These are phyloP conservation scores for Falco berigora DNA, from an alignment of 2,797 vertebrate genomes.

Conservation along the genomic window DNA sequence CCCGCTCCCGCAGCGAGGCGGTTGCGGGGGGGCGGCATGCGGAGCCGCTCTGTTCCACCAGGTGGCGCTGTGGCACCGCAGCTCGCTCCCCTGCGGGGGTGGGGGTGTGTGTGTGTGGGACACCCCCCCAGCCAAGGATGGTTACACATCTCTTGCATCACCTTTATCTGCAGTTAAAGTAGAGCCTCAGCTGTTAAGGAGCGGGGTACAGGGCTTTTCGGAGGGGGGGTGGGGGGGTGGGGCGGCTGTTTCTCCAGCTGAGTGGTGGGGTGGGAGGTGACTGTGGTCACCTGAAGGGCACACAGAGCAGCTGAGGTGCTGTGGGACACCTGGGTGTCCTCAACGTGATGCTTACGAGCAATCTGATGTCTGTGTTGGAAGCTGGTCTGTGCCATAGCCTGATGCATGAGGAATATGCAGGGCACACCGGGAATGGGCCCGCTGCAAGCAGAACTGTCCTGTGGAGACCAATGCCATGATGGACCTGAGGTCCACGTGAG, in stretches of 20 bases:
- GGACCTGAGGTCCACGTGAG: neutral
- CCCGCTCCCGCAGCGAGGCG: neutral
- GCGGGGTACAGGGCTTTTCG: accelerated
- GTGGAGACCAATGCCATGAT: neutral
- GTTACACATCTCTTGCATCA: accelerated
- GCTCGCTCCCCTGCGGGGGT: no score
- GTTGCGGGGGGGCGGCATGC: neutral
- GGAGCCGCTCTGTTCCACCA: neutral
- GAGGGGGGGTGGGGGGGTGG: no score
- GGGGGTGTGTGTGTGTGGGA: no score
- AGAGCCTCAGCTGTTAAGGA: accelerated
- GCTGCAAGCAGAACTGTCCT: neutral
- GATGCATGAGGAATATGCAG: neutral
- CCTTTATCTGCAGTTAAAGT: accelerated
- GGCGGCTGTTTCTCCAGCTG: accelerated
- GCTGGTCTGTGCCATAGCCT: no score
- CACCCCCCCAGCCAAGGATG: accelerated
- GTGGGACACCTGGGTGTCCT: neutral
- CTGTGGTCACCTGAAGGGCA: neutral
- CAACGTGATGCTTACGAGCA: neutral
- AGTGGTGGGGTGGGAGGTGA: neutral
- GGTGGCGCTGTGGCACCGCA: neutral
- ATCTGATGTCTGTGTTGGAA: neutral
- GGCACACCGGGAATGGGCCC: no score
- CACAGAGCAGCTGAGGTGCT: no score